Evolutionary conservation across 2,797 vertebrate genomes (phyloP), one percentile per base, ranked within the genome.

Genomic region (Linurgus olivaceus): DNA sequence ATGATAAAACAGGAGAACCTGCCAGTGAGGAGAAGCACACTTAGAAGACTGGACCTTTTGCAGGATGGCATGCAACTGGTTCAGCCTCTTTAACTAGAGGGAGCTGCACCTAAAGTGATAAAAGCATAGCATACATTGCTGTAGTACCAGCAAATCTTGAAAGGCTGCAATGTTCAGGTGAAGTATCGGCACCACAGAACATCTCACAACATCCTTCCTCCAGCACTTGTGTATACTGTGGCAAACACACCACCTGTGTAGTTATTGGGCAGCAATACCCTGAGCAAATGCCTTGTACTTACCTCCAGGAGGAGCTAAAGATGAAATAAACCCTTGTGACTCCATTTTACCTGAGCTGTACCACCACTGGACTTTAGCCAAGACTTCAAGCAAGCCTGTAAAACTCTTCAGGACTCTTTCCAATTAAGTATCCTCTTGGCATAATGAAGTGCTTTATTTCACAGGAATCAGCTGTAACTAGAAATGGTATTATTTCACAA

Each of bases 251-350:
- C 2, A 57, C 9, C 11, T 4, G 14, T 10, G 26, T 1, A 51
- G 58, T 15, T 63, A 73, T 0, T 42, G 19, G 26, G 25, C 31
- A 13, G n/a, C 21, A 70, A 31, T 3, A 78, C 4, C 14, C 47
- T 51, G 42, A 66, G 38, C 31, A 86, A 81, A 62, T 29, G 16
- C 33, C n/a, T 18, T 18, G 13, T 37, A 90, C 83, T 86, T 90
- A 96, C 93, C 92, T 90, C 45, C 79, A 90, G 66, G 66, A 96
- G 58, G 54, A 90, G 82, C 70, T 70, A 62, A 86, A 92, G 15
- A 86, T 31, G 7, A 62, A 76, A 82, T 7, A 89, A 71, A 61
- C 44, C 25, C 20, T 29, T 45, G 13, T 13, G 65, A 63, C 9
- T 37, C 18, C 17, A 2, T 51, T 89, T 90, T 19, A 78, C 35